A percentile compares a stretch with the other conserved stretches of the same genome.
Conservation (phyloP, 2,888 invertebrate species). For the Spisula subtruncata region DNA sequence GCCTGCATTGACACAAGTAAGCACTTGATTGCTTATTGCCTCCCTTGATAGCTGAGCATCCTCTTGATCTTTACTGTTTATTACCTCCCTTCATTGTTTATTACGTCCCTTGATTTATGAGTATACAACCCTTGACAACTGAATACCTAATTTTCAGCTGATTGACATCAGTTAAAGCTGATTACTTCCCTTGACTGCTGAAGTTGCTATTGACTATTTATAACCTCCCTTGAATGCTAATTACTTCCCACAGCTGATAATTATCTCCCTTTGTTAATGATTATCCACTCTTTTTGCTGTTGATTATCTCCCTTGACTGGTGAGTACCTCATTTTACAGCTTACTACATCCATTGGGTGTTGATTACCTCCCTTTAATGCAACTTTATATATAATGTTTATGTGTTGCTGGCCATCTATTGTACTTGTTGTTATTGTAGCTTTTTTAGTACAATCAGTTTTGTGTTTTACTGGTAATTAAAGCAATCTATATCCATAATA, state of each 20-base stretch:
- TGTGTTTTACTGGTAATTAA: conserved; percentile 2
- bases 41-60: too few species aligned
- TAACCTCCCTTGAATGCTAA: neutral
- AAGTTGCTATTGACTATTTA: too few species aligned
- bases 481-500: conserved; percentile 21
- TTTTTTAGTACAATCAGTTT: neutral
- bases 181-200: neutral
- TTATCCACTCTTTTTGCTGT: too few species aligned
- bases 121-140: too few species aligned
- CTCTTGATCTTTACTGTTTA: too few species aligned
- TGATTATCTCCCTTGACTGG: too few species aligned
- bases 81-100: too few species aligned
- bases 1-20: too few species aligned
- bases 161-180: too few species aligned
- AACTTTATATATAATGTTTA: neutral
- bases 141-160: too few species aligned
- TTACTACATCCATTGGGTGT: neutral
- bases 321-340: neutral
- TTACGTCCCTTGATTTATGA: too few species aligned
- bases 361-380: neutral
- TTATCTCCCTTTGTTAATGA: neutral
- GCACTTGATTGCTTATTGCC: too few species aligned
- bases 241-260: neutral
- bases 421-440: neutral
- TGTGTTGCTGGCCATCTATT: neutral